Base-by-base conservation (phyloP, 2,113 vertebrate species). In the Pseudolaguvia tuberculata region DNA sequence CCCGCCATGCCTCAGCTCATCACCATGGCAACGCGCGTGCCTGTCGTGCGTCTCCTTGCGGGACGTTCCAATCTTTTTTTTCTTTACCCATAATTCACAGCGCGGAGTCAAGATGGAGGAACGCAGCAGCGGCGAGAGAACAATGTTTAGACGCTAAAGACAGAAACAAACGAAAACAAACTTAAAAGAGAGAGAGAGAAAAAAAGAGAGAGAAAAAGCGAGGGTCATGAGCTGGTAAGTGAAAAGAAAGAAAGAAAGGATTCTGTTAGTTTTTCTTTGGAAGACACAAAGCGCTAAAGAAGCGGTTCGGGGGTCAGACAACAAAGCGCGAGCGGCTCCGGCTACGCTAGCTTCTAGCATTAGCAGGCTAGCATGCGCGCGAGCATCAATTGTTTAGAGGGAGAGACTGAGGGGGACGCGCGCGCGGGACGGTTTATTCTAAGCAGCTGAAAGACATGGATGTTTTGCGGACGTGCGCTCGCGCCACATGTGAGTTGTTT, bases 51-150 rank as follows among this genome's bases (percentile, higher is more conserved):
- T 69, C 77, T 85, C 73, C 58, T 63, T 67, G 66, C 84, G 66
- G 85, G 63, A 85, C 84, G 86, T 83, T 85, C 86, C 84, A 76
- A 55, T 71, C 15, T 25, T 2, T 5, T 2, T 9, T 14, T 42
- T 45, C 23, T 55, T 48, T 76, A 88, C 91, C 91, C 90, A 92
- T 70, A 92, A 88, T 91, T 78, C 91, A 72, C 81, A 79, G 90
- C 91, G 91, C 85, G 65, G 78, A 88, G 85, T 73, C 88, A 92
- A 91, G 87, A 92, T 92, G 91, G 90, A 91, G 87, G 90, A 89
- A 79, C 84, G 84, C 88, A 88, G 90, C 87, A 88, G 88, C 88
- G 88, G 89, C 85, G 73, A 83, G 89, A 90, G 87, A 89, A 91
- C 90, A 90, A 90, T 91, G 86, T 92, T 91, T 89, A 83, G 90